Evolutionary conservation across 2,888 invertebrate genomes (phyloP), one percentile per base, ranked within the genome.

Genomic region (Odontomyia ornata): DNA sequence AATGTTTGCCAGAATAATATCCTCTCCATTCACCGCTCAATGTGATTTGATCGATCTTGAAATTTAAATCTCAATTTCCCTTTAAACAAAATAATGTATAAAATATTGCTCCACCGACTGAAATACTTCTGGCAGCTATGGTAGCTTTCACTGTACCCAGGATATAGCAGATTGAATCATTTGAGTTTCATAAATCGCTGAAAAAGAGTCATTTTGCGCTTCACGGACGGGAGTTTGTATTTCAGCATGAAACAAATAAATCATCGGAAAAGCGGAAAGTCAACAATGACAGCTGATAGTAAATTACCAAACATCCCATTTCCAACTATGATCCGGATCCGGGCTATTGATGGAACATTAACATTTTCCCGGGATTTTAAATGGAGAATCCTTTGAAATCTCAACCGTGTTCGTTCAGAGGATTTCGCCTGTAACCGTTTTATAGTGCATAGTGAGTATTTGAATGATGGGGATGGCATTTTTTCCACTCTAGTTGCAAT

Each of bases 171-270:
- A 64, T 64, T 64, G 64, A 5, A 60, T 60, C 23, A 60, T 64
- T 64, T 64, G 64, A 28, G 11, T 28, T 64, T 64, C 64, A 64
- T 64, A 64, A 64, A 64, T 64, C 9, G 28, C 64, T 11, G 64
- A 28, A 21, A 64, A 30, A 9, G 30, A 11, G 30, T 23, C 64
- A 28, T 9, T 64, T 64, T n/a, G 27, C 13, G 25, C 9, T 64
- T n/a, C 36, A 36, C 9, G 36, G 36, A 36, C 36, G 9, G 60
- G 25, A 11, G 5, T 25, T 11, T 64, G 64, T 28, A 64, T 52
- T 13, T 52, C 3, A n/a, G 52, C n/a, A 52, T 52, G 15, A 36
- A 36, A 36, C 52, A 52, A 18, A 52, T 64, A 64, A 64, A 64
- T 64, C 64, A 64, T 30, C n/a, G 2, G 7, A 27, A 15, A 25